These are phyloP conservation scores for Eilema depressum DNA, from an alignment of 2,888 invertebrate species.

Conservation along the genomic window DNA sequence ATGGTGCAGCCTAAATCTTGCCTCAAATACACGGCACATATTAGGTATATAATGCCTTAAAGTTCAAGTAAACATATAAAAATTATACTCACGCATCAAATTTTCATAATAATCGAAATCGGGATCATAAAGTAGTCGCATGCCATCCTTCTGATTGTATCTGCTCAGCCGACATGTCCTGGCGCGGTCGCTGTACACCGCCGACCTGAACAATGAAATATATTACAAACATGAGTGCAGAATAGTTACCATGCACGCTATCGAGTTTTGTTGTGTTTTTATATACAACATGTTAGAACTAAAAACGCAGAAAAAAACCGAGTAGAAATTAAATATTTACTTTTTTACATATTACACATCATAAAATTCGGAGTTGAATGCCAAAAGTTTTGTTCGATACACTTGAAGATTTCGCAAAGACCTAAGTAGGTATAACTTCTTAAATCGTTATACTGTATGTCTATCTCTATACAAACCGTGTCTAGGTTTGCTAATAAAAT, in stretches of 20 bases:
- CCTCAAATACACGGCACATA: not conserved
- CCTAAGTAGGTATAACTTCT: too few relatives aligned
- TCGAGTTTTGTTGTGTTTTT: not conserved
- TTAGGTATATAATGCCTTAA: not conserved
- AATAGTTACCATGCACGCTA: not conserved
- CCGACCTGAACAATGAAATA: slow-evolving; percentile 87
- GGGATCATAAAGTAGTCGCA: slow-evolving; percentile 95
- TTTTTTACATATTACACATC: not conserved
- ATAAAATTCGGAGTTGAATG: not conserved
- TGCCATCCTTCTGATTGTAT: slow-evolving; percentile 95
- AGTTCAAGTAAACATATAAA: not conserved
- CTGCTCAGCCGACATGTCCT: slow-evolving; percentile 94
- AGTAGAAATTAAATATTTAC: not conserved
- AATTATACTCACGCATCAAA: slow-evolving; percentile 92
- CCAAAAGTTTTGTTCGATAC: not conserved
- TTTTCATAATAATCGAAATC: slow-evolving; percentile 98
- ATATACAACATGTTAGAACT: not conserved
- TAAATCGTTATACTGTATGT: too few relatives aligned
- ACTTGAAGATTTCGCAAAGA: not conserved
- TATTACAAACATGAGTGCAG: slow-evolving; percentile 10
- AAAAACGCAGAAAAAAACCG: not conserved
- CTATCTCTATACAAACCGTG: too few relatives aligned
- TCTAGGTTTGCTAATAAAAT: too few relatives aligned
- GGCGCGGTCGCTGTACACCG: slow-evolving; percentile 95
- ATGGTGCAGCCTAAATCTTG: too few relatives aligned